A percentile compares a stretch with the other conserved stretches of the same genome.
These are phyloP conservation scores for Neoniphon sammara DNA, from an alignment of 2,797 vertebrate species.

Conservation along the genomic window DNA sequence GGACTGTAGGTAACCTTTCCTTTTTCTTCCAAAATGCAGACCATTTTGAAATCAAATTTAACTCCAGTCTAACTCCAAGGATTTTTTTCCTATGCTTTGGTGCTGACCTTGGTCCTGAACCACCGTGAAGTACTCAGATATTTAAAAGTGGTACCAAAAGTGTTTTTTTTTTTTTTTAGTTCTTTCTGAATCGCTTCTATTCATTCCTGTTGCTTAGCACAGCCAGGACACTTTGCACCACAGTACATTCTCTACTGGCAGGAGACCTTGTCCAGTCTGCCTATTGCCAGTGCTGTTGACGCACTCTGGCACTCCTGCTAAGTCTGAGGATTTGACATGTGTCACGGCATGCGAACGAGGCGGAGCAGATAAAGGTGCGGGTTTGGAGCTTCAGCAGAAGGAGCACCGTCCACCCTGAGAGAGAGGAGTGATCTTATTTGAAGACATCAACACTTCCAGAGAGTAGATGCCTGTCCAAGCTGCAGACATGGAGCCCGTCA, in stretches of 20 bases:
- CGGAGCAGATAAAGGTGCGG: conserved; percentile 51
- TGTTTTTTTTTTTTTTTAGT: too few relatives aligned
- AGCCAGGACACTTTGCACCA: conserved; percentile 32
- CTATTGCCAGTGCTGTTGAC: conserved; percentile 56
- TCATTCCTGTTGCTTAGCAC: conserved; percentile 30
- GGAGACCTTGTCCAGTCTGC: conserved; percentile 32
- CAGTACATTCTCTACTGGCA: conserved; percentile 2
- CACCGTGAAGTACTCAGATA: conserved; percentile 9
- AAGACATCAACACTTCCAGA: conserved; percentile 6
- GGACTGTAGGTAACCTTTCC: too few relatives aligned
- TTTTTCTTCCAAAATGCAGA: too few relatives aligned
- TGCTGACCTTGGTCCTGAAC: conserved; percentile 52
- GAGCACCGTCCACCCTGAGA: not conserved
- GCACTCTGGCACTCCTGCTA: conserved; percentile 48
- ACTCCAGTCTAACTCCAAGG: not conserved
- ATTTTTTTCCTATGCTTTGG: not conserved
- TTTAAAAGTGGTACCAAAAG: too few relatives aligned
- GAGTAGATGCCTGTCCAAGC: not conserved
- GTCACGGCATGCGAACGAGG: conserved; percentile 11
- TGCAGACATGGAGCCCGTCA: conserved; percentile 58
- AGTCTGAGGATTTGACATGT: conserved; percentile 69
- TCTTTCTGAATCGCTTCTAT: conserved; percentile 11
- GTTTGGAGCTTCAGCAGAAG: conserved; percentile 23
- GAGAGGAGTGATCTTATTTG: conserved; percentile 7
- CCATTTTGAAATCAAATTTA: too few relatives aligned